A percentile compares a stretch with the other conserved stretches of the same genome.
Evolutionary conservation across 92 coral and sea anemone species (phyloP).

Genomic region (Palythoa grandis): DNA sequence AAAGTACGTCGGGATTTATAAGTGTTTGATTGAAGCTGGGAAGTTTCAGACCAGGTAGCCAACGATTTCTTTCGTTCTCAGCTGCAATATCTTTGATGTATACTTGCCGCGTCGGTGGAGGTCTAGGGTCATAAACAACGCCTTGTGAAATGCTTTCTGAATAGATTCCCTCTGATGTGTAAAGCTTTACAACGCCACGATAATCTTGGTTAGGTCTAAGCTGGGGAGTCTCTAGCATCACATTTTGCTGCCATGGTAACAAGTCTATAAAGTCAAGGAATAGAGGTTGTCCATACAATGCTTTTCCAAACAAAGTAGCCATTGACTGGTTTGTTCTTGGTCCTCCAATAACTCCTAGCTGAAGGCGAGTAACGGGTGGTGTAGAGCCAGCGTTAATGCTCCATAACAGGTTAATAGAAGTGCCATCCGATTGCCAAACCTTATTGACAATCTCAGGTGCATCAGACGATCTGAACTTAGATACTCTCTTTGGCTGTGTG

Average conservation of each 20-base stretch:
- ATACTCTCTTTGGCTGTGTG: conserved; percentile 59
- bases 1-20: conserved; percentile 49
- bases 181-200: conserved; percentile 13
- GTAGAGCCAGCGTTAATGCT: neutral
- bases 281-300: conserved; percentile 17
- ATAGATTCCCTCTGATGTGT: conserved; percentile 12
- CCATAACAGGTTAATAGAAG: conserved; percentile 27
- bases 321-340: neutral
- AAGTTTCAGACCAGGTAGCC: conserved; percentile 65
- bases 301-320: conserved; percentile 18
- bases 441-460: neutral
- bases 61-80: conserved; percentile 33
- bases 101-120: conserved; percentile 13
- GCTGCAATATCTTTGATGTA: conserved; percentile 19
- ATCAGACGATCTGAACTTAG: neutral
- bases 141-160: conserved; percentile 18
- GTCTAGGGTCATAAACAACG: conserved; percentile 6
- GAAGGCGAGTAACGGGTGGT: neutral
- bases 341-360: conserved; percentile 35
- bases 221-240: conserved; percentile 25
- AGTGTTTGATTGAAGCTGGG: conserved; percentile 56
- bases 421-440: conserved; percentile 30
- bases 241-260: conserved; percentile 37
- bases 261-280: conserved; percentile 27
- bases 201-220: conserved; percentile 3